Evolutionary conservation across 2,888 invertebrate genomes (phyloP), one percentile per base, ranked within the genome.

Genomic region (Campoletis raptor): DNA sequence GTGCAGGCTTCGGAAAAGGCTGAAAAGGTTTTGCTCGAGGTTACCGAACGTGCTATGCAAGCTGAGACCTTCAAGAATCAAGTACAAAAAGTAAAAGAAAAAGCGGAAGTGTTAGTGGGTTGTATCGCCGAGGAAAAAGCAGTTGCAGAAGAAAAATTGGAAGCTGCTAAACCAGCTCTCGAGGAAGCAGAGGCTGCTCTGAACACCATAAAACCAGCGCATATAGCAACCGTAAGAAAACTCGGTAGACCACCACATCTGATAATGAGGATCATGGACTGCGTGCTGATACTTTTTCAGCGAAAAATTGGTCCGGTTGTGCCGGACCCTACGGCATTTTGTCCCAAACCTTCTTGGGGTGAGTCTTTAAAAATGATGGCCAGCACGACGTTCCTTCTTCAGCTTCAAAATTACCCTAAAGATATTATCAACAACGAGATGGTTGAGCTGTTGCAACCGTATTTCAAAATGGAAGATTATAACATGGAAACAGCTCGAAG

Each of bases 301-400:
- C 96, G 98, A 87, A 97, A 97, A 94, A 91, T 91, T 37, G 98
- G 98, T 93, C 96, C 98, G 0, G 96, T 98, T 7, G 96, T 97
- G 90, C 95, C 97, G 6, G 99, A 99, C 93, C 96, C 96, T 0
- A 96, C 98, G 45, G 96, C 97, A 0, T 96, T 97, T 0, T 98
- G 98, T 92, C 97, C 98, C 0, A 99, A 98, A 92, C 99, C 99
- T 3, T 99, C 99, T 0, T 99, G 99, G 99, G 96, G 97, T 9
- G 99, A 99, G 94, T 99, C 99, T 0, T 95, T 99, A 67, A 99
- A 99, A 97, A 97, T 99, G 97, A 99, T 99, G 99, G 98, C 99
- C 0, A 98, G 98, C 90, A 97, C 98, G 0, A 98, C 98, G 15
- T 99, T 99, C 94, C 95, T 98, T 64, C 95, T 98, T 6, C 98